These are phyloP conservation scores for Agelaius phoeniceus DNA, from an alignment of 2,113 vertebrate genomes.

Conservation along the genomic window DNA sequence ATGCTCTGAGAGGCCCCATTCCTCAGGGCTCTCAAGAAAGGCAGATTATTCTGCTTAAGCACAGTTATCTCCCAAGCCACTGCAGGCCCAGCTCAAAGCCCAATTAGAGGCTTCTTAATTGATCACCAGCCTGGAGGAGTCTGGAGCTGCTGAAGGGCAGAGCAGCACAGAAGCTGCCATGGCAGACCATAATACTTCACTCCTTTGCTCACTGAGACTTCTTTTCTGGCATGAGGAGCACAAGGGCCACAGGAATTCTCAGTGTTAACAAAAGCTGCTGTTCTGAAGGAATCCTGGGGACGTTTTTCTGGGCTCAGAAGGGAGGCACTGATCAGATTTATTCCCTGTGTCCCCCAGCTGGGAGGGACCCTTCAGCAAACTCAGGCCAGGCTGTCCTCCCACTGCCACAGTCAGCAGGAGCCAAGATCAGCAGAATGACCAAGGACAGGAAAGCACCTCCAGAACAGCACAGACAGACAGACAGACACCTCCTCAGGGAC, in stretches of 20 bases:
- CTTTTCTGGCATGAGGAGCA: background rate
- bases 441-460: background rate
- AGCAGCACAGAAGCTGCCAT: background rate
- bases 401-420: background rate
- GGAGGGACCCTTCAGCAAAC: background rate
- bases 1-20: background rate
- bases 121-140: background rate
- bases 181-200: background rate
- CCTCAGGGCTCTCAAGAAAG: background rate
- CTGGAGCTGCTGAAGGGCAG: background rate
- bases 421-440: background rate
- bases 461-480: background rate
- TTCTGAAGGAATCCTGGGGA: background rate
- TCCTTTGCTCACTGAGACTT: background rate
- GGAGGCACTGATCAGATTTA: background rate
- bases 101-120: slow-evolving; percentile 24
- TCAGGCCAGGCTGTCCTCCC: background rate
- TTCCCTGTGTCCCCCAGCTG: background rate
- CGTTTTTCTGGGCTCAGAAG: background rate
- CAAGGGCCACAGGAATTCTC: background rate
- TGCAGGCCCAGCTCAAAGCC: slow-evolving; percentile 21
- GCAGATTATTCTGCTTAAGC: slow-evolving; percentile 37
- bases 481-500: background rate
- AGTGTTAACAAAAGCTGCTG: background rate
- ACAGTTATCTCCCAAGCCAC: background rate